A percentile compares a stretch with the other conserved stretches of the same genome.
phyloP scores from a whole-genome alignment of 1,140 invertebrate species.

The Microplitis mediator region DNA sequence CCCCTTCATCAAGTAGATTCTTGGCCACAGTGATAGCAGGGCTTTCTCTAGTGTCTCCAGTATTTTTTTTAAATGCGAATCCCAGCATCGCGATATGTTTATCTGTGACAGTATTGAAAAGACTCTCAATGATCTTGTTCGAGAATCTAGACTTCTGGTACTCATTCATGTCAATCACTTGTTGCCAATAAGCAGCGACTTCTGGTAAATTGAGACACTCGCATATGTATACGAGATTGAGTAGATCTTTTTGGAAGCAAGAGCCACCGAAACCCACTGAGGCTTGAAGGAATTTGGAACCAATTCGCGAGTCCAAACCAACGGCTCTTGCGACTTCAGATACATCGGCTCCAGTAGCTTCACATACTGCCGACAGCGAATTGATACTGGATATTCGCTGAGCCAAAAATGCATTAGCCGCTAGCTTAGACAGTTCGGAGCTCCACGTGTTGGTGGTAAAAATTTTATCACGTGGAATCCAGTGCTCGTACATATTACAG shows the following conservation, averaged over 20 bases:
- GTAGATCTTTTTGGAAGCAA: slow-evolving; percentile 99
- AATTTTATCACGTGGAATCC: slow-evolving; percentile 93
- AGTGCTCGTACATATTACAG: slow-evolving; percentile 90
- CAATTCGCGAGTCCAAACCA: slow-evolving; percentile 93
- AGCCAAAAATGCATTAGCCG: slow-evolving; percentile 97
- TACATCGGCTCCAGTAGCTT: slow-evolving; percentile 97
- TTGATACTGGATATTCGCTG: slow-evolving; percentile 99
- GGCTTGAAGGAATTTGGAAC: slow-evolving; percentile 96
- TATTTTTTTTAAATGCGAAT: slow-evolving; percentile 99
- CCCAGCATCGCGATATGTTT: slow-evolving; percentile 95
- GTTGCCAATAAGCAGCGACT: slow-evolving; percentile 97
- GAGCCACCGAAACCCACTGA: slow-evolving; percentile 98
- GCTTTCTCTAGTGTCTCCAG: slow-evolving; percentile 96
- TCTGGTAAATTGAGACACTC: slow-evolving; percentile 95
- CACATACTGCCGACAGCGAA: slow-evolving; percentile 96
- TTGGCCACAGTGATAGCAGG: slow-evolving; percentile 93
- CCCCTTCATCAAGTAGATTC: slow-evolving; percentile 94
- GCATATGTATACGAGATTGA: slow-evolving; percentile 97
- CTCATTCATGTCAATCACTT: slow-evolving; percentile 97
- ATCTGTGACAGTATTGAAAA: slow-evolving; percentile 97
- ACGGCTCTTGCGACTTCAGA: slow-evolving; percentile 95
- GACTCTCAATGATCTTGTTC: slow-evolving; percentile 86
- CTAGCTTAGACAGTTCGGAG: slow-evolving; percentile 97
- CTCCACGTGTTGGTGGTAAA: slow-evolving; percentile 99
- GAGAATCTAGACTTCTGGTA: slow-evolving; percentile 95